These are phyloP conservation scores for Fundulus diaphanus DNA, from an alignment of 2,797 vertebrate genomes.

Conservation along the genomic window DNA sequence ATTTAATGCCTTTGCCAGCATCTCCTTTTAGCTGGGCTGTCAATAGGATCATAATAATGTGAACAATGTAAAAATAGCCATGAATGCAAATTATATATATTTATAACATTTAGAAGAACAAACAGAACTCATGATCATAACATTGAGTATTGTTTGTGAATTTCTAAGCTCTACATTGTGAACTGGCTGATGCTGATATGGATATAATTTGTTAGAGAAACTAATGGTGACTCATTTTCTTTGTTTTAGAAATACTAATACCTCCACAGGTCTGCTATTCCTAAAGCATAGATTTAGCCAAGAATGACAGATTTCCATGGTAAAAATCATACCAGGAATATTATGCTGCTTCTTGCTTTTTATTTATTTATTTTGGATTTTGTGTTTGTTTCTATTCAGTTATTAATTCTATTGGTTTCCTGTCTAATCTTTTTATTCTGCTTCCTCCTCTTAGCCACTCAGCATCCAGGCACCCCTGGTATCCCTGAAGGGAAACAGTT, in stretches of 20 bases:
- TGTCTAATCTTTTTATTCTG: background rate
- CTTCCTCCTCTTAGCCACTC: background rate
- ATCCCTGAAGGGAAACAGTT: background rate
- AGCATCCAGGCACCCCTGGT: background rate
- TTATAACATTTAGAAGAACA: background rate
- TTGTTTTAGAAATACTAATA: no score
- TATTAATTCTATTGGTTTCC: background rate
- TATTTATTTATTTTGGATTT: no score
- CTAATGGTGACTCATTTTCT: no score
- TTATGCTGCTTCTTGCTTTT: no score
- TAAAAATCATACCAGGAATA: no score
- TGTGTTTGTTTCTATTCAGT: background rate
- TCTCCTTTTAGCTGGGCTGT: background rate
- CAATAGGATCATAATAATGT: background rate
- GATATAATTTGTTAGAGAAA: no score
- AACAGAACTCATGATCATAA: no score
- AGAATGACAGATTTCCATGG: no score
- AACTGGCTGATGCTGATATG: background rate
- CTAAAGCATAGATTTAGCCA: no score
- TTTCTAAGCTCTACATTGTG: no score
- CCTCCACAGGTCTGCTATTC: no score
- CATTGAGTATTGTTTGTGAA: background rate
- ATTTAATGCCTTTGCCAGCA: background rate
- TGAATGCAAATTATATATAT: no score
- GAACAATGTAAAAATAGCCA: background rate